Percentiles rank a stretch among this genome's conserved stretches.
These are phyloP conservation scores for Archegozetes longisetosus DNA, from an alignment of 1,140 invertebrate genomes.

Conservation along the genomic window DNA sequence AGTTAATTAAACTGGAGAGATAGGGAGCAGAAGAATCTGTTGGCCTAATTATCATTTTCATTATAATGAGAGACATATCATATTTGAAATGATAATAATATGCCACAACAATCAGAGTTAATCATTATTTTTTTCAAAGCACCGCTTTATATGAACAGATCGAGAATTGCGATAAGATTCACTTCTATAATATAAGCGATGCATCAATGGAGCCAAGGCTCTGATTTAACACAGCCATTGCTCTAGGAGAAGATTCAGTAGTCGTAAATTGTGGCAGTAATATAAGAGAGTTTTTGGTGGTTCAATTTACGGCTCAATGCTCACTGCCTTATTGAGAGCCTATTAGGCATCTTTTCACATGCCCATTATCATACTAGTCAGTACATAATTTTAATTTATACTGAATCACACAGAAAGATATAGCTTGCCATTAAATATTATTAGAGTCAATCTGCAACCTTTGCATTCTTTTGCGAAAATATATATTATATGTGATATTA, in stretches of 20 bases:
- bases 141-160: neutral
- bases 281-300: too few relatives aligned
- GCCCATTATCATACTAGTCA: neutral
- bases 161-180: neutral
- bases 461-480: neutral
- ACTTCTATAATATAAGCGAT: neutral
- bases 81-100: too few relatives aligned
- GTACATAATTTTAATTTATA: neutral
- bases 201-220: too few relatives aligned
- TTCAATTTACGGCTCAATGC: neutral
- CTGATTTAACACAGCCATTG: too few relatives aligned
- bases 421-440: neutral
- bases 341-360: neutral
- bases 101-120: neutral
- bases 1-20: neutral
- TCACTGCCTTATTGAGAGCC: neutral
- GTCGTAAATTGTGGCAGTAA: too few relatives aligned
- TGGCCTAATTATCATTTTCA: neutral
- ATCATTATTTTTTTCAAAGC: neutral
- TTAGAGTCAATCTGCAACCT: neutral
- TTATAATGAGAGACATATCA: neutral
- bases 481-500: neutral
- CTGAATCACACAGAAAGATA: neutral
- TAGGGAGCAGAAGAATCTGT: neutral
- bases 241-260: neutral